Conservation (phyloP, 1,140 invertebrate species). For the Palaemon carinicauda region DNA sequence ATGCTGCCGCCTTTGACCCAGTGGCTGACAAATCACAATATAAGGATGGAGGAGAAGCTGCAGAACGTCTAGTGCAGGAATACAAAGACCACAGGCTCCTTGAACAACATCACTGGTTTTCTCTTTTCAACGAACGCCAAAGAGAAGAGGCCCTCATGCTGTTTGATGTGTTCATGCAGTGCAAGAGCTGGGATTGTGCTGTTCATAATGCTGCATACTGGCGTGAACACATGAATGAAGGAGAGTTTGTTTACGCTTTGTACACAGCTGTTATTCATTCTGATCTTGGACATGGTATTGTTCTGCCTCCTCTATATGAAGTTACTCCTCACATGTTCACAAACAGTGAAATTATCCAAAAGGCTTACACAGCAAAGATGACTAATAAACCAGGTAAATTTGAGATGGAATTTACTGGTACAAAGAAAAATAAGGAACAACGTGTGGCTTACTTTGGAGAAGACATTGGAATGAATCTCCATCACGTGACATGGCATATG, state of each 20-base stretch:
- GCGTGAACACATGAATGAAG: constrained; percentile 15
- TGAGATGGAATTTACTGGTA: constrained; percentile 33
- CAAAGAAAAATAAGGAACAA: constrained; percentile 63
- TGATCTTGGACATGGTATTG: not conserved
- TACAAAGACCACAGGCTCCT: not conserved
- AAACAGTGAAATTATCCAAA: constrained; percentile 62
- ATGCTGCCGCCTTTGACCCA: no score
- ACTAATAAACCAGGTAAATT: constrained; percentile 60
- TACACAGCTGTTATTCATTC: constrained; percentile 23
- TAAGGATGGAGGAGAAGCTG: no score
- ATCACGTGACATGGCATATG: constrained; percentile 71
- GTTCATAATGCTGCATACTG: not conserved
- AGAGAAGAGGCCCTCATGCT: constrained; percentile 23
- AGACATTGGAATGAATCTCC: constrained; percentile 75
- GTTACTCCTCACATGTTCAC: constrained; percentile 69
- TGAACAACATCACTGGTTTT: constrained; percentile 18
- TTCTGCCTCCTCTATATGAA: constrained; percentile 74
- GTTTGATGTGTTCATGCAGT: constrained; percentile 26
- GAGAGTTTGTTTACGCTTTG: constrained; percentile 7
- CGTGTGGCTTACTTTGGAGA: constrained; percentile 73
- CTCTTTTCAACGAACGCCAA: constrained; percentile 21
- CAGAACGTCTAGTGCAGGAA: not conserved
- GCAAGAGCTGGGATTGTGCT: not conserved
- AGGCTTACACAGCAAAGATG: constrained; percentile 64
- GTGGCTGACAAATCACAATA: no score